phyloP scores from a whole-genome alignment of 2,113 vertebrate species.

The Sarotherodon lohbergeri region DNA sequence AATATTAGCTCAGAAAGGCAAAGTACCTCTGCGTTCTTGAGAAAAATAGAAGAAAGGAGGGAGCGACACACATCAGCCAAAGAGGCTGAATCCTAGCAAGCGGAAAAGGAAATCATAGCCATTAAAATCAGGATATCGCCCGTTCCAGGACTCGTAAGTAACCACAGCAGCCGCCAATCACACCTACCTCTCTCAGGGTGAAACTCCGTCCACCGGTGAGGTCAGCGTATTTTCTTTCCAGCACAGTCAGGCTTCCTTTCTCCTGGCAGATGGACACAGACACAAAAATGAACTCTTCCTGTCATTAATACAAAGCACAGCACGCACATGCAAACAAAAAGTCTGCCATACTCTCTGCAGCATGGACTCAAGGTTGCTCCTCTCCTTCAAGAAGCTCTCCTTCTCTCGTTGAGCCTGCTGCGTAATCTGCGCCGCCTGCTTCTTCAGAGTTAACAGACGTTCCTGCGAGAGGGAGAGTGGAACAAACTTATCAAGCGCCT shows the following conservation, averaged over 20 bases:
- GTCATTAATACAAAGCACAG: neutral
- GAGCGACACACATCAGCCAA: slow-evolving; percentile 63
- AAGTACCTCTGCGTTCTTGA: slow-evolving; percentile 67
- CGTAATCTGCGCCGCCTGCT: slow-evolving; percentile 85
- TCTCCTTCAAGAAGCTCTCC: slow-evolving; percentile 91
- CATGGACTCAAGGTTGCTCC: slow-evolving; percentile 88
- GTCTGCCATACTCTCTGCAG: slow-evolving; percentile 79
- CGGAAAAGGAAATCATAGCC: slow-evolving; percentile 25
- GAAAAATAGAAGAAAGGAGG: slow-evolving; percentile 58
- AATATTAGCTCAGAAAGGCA: neutral
- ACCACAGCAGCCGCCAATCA: neutral
- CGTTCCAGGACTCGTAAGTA: neutral
- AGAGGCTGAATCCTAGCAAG: slow-evolving; percentile 45
- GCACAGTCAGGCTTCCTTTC: slow-evolving; percentile 84
- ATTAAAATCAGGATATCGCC: neutral
- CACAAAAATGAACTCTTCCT: neutral
- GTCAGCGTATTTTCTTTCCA: slow-evolving; percentile 86
- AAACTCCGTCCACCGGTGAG: slow-evolving; percentile 84
- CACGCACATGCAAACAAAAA: neutral
- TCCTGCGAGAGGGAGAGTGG: slow-evolving; percentile 67
- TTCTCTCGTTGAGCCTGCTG: slow-evolving; percentile 91
- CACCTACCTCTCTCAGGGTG: slow-evolving; percentile 85
- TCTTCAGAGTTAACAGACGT: slow-evolving; percentile 87
- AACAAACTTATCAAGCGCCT: neutral
- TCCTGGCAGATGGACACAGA: slow-evolving; percentile 71